Evolutionary conservation across 2,888 invertebrate genomes (phyloP), one percentile per base, ranked within the genome.

Genomic region (Polietes domitor): DNA sequence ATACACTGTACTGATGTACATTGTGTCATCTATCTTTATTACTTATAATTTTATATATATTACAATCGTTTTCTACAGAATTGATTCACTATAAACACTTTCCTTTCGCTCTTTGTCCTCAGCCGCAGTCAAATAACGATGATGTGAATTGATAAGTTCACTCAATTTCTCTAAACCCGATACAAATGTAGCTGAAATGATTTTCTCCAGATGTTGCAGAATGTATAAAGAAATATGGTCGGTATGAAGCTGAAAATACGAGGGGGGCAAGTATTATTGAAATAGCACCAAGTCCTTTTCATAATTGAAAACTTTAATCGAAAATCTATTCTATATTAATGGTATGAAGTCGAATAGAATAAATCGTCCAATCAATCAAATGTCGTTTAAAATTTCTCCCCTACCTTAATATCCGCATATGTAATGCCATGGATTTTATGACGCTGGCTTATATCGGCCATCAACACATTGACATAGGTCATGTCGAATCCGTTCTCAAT

Each of bases 401-500:
- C 75, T 43, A 89, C 89, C 86, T 74, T 77, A 63, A 89, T 83
- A 15, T 86, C 77, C 9, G 58, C 28, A 0, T 32, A 17, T 0
- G 70, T 41, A 2, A 89, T 85, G 15, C 28, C 58, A 70, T 86
- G 32, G 6, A 43, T 81, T n/a, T 24, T 81, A 74, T 87, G 88
- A 2, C 28, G 26, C 0, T n/a, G 12, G 5, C 76, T 80, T 12
- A 84, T 83, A 1, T 87, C 87, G n/a, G n/a, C 74, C 4, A 87
- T 9, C 71, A 89, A 81, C 58, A 63, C 70, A 76, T 90, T 85
- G 32, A 89, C 86, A 32, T 85, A 32, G 0, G 76, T 61, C 3
- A 85, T 43, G 21, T 84, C 85, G 9, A 91, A 58, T 3, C 88
- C 87, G 26, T 84, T 86, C 12, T 89, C 88, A 53, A 91, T 91